These are phyloP conservation scores for Diceros bicornis DNA, from an alignment of 2,797 vertebrate genomes.

Conservation along the genomic window DNA sequence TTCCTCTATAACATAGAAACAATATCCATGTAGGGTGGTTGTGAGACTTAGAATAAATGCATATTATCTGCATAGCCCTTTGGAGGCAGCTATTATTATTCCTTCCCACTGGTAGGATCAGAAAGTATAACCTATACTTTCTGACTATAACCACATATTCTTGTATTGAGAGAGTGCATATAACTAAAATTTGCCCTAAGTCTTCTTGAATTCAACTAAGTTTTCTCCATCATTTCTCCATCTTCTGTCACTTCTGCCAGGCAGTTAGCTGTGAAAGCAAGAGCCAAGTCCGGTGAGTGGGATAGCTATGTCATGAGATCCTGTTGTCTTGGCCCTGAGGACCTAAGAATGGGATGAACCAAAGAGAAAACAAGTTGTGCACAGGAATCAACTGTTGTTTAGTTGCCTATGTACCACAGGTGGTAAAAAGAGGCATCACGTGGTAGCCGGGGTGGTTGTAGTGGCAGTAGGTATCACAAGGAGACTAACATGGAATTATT, in stretches of 20 bases:
- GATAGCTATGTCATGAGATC: neutral
- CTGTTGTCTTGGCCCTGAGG: neutral
- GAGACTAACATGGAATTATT: neutral
- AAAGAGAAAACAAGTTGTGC: neutral
- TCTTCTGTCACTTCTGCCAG: neutral
- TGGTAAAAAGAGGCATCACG: neutral
- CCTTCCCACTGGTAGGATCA: neutral
- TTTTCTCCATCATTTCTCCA: neutral
- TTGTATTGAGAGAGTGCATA: neutral
- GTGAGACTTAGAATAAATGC: neutral
- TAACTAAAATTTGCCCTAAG: neutral
- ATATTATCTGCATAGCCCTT: neutral
- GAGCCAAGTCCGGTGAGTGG: neutral
- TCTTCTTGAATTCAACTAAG: neutral
- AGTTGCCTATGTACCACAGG: neutral
- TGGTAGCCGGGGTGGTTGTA: rapidly evolving
- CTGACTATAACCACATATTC: neutral
- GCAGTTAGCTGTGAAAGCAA: neutral
- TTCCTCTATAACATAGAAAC: neutral
- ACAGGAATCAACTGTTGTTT: neutral
- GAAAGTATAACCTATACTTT: too few species aligned
- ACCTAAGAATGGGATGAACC: neutral
- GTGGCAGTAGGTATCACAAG: neutral
- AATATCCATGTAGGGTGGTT: neutral
- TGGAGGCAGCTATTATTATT: neutral